Base-by-base conservation (phyloP, 2,797 vertebrate genomes). In the Spea hammondii region DNA sequence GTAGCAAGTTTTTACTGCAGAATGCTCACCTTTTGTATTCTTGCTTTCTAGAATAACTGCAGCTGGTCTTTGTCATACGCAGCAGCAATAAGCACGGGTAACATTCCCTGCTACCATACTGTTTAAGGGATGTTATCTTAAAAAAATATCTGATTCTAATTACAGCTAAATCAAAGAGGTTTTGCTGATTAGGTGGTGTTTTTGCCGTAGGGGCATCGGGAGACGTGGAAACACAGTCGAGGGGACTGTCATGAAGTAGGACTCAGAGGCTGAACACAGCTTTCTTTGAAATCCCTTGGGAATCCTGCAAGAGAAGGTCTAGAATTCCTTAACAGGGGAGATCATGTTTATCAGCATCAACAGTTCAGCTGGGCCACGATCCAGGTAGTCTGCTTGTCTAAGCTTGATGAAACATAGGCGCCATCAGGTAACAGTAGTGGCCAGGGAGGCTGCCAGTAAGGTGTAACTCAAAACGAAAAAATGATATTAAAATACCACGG, bases 381-480 rank as follows among this genome's bases (percentile, higher is more conserved):
- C 95, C 95, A 97, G 93, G 88, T 88, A 88, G 92, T 91, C 91
- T 89, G 89, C 86, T 87, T 88, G 92, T 94, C 93, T 95, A 92
- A 91, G 88, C 83, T 86, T 85, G 90, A 92, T 92, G 91, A 94
- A 92, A 91, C 86, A 87, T 90, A 92, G 95, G 95, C 92, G 92
- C 96, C 95, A 94, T 83, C 90, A 93, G 91, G 94, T 95, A 96
- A 95, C 91, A 92, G 94, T 85, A 93, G 92, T 88, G 89, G 86
- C 86, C 86, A 85, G 77, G 81, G 85, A 85, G 85, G 86, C 91
- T 92, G 92, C 91, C 95, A 95, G 90, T 91, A 88, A 91, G 89
- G 89, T 91, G 96, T 95, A 98, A 98, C 93, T 90, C 83, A 95
- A 97, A 95, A 92, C 92, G 91, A 82, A 90, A 92, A 93, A 90